phyloP scores from a whole-genome alignment of 1,140 invertebrate genomes.

The Galleria mellonella region DNA sequence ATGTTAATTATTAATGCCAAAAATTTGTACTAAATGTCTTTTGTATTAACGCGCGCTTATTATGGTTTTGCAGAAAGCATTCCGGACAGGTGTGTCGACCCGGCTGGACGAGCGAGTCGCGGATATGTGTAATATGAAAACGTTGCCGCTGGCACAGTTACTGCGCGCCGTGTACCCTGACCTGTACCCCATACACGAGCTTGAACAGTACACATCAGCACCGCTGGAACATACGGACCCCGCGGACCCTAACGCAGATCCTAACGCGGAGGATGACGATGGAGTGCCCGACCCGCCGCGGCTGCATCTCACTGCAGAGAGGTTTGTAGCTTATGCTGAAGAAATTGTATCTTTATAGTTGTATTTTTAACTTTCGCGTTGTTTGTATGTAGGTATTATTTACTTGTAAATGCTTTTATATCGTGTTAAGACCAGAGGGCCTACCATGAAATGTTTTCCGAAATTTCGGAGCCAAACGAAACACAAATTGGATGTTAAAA shows the following conservation, averaged over 20 bases:
- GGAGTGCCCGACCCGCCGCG: slow-evolving; percentile 77
- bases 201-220: slow-evolving; percentile 56
- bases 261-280: slow-evolving; percentile 71
- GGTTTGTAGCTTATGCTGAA: slow-evolving; percentile 39
- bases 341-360: no score
- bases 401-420: no score
- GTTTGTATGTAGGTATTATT: no score
- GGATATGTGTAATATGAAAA: slow-evolving; percentile 96
- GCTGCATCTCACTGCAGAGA: slow-evolving; percentile 81
- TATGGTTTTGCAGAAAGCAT: slow-evolving; percentile 83
- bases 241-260: no score
- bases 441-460: no score
- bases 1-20: no score
- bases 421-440: no score
- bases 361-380: no score
- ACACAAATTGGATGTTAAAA: no score
- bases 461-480: no score
- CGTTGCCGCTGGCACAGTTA: slow-evolving; percentile 86
- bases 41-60: no score
- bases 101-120: slow-evolving; percentile 94
- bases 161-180: slow-evolving; percentile 94
- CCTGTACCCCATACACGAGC: slow-evolving; percentile 91
- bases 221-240: slow-evolving; percentile 31
- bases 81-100: slow-evolving; percentile 90
- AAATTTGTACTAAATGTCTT: no score